Evolutionary conservation across 2,888 invertebrate species (phyloP).

Genomic region (Pegoplata infirma): DNA sequence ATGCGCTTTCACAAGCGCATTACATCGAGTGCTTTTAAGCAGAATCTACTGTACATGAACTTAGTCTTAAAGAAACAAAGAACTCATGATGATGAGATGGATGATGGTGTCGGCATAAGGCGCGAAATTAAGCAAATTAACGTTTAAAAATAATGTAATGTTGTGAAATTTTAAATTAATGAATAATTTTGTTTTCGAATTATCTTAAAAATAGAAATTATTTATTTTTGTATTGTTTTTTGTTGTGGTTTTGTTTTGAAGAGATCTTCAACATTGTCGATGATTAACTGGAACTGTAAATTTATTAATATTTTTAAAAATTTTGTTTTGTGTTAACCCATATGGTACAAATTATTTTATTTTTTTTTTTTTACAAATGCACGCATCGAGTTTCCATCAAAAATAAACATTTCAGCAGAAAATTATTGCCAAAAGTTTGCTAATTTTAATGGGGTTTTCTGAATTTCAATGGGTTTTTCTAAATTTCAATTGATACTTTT

Average conservation of each 20-base stretch:
- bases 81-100: conserved; percentile 22
- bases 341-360: too few species aligned
- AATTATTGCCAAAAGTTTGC: too few species aligned
- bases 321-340: too few species aligned
- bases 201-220: background rate
- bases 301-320: background rate
- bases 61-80: conserved; percentile 4
- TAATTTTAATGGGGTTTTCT: too few species aligned
- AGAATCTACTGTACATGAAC: too few species aligned
- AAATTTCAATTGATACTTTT: too few species aligned
- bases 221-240: background rate
- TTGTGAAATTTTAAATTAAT: conserved; percentile 56
- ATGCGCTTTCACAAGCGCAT: too few species aligned
- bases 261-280: conserved; percentile 1
- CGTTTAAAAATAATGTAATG: conserved; percentile 40
- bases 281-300: background rate
- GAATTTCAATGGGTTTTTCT: too few species aligned
- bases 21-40: too few species aligned
- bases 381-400: too few species aligned
- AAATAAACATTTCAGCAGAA: too few species aligned
- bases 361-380: too few species aligned
- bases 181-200: conserved; percentile 36
- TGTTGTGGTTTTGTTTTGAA: background rate
- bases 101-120: conserved; percentile 54
- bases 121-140: conserved; percentile 64